Evolutionary conservation across 2,888 invertebrate species (phyloP).

Genomic region (Orchesella flavescens): DNA sequence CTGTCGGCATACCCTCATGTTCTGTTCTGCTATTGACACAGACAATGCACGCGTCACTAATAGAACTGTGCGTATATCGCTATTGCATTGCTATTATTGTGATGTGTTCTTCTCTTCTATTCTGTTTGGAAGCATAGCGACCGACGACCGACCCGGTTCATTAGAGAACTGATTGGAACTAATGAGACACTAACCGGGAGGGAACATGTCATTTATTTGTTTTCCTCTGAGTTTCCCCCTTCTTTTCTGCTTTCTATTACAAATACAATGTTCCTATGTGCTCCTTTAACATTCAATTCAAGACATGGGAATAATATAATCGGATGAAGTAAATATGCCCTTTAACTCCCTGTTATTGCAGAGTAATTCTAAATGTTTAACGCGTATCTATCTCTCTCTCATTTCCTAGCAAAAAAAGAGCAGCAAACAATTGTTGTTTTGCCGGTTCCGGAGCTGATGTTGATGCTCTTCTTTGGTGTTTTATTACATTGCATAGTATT

Average conservation of each 20-base stretch:
- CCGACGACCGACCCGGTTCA: slow-evolving; percentile 54
- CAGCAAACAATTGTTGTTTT: not conserved
- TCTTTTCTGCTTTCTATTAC: slow-evolving; percentile 13
- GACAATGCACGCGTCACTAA: too few species aligned
- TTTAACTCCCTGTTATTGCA: slow-evolving; percentile 2
- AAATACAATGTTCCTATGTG: not conserved
- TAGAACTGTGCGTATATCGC: too few species aligned
- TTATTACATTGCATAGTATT: not conserved
- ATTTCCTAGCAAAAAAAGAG: not conserved
- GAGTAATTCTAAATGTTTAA: slow-evolving; percentile 2
- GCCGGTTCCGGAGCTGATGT: not conserved
- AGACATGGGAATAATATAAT: not conserved
- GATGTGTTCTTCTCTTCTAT: too few species aligned
- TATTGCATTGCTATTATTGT: too few species aligned
- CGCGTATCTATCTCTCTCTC: not conserved
- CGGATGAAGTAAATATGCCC: not conserved
- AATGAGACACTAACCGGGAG: slow-evolving; percentile 67
- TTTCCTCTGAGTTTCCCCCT: slow-evolving; percentile 14
- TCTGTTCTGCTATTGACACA: too few species aligned
- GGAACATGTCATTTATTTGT: slow-evolving; percentile 60
- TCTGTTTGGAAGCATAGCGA: not conserved
- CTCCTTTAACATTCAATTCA: not conserved
- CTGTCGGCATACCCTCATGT: too few species aligned
- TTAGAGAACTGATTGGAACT: slow-evolving; percentile 66
- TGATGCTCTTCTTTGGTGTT: not conserved